Conservation (phyloP, 1,140 invertebrate genomes). For the Chionoecetes opilio region DNA sequence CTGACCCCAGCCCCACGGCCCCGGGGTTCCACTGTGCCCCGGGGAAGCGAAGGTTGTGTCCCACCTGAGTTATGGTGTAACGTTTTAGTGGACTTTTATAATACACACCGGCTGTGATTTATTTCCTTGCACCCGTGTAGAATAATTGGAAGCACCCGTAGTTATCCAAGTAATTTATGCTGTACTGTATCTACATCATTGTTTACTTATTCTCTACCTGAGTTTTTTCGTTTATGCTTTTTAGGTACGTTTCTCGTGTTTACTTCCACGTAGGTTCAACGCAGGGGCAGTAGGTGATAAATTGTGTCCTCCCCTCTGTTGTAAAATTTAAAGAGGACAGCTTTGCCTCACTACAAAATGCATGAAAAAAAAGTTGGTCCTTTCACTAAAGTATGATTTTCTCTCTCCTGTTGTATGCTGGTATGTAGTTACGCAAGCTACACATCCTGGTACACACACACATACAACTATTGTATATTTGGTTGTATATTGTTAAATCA, state of each 20-base stretch:
- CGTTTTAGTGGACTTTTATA: background rate
- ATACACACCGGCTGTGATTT: background rate
- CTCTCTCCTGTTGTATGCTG: too few relatives aligned
- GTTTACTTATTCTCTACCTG: background rate
- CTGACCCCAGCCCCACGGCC: background rate
- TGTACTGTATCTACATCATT: background rate
- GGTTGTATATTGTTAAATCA: background rate
- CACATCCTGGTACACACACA: background rate
- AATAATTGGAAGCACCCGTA: background rate
- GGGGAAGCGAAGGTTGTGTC: background rate
- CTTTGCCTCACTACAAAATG: too few relatives aligned
- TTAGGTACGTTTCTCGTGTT: too few relatives aligned
- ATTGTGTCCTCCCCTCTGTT: too few relatives aligned
- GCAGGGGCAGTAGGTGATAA: too few relatives aligned
- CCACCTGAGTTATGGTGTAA: background rate
- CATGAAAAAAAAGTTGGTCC: too few relatives aligned
- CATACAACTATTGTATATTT: background rate
- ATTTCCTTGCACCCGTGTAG: background rate
- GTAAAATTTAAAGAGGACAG: too few relatives aligned
- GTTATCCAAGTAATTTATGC: background rate
- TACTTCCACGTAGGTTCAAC: too few relatives aligned
- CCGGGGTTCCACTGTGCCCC: background rate
- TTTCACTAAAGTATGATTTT: too few relatives aligned
- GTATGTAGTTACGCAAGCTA: too few relatives aligned
- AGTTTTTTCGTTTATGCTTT: too few relatives aligned